These are phyloP conservation scores for Grammomys dolichurus DNA, from an alignment of 2,113 vertebrate genomes.

Conservation along the genomic window DNA sequence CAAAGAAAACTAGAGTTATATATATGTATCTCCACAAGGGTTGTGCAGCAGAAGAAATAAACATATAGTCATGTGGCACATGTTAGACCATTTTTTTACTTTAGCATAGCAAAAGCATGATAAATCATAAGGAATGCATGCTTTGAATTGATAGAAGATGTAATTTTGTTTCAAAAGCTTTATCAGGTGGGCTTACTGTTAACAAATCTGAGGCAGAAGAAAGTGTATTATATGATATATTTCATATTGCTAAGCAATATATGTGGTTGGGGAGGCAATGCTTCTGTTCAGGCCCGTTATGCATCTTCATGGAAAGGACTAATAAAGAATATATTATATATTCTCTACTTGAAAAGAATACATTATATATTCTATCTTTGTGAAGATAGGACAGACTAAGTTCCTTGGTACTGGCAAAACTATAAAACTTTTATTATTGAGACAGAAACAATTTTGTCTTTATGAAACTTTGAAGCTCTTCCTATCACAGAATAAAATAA, in stretches of 20 bases:
- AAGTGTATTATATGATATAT: neutral
- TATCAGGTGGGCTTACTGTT: neutral
- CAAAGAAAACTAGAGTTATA: neutral
- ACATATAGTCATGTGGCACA: neutral
- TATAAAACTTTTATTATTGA: conserved; percentile 25
- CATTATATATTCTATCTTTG: neutral
- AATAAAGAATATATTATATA: neutral
- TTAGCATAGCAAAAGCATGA: neutral
- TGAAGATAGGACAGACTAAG: neutral
- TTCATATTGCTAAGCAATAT: neutral
- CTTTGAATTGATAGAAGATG: conserved; percentile 19
- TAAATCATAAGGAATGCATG: neutral
- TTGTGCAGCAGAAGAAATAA: neutral
- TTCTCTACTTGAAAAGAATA: neutral
- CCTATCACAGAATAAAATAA: neutral
- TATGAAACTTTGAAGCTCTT: conserved; percentile 48
- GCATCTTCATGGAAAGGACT: neutral
- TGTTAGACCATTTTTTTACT: conserved; percentile 27
- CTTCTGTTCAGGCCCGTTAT: neutral
- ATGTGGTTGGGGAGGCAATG: neutral
- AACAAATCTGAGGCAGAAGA: neutral
- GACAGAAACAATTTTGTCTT: neutral
- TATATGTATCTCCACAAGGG: no score
- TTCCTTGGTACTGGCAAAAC: conserved; percentile 55
- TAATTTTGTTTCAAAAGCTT: conserved; percentile 24